Evolutionary conservation across 2,113 vertebrate species (phyloP).

Genomic region (Microcebus tavaratra): DNA sequence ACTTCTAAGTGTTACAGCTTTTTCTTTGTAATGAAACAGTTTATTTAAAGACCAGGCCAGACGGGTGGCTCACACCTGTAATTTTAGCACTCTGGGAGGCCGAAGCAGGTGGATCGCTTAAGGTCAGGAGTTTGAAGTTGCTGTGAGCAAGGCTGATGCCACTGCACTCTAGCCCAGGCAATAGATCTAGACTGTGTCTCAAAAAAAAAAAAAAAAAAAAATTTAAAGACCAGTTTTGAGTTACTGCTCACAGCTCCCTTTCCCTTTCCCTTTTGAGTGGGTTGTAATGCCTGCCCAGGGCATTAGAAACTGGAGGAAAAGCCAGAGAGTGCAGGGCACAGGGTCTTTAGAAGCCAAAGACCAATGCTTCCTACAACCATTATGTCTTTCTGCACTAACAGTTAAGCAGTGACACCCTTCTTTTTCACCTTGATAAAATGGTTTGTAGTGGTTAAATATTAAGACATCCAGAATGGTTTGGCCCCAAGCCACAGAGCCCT

Average conservation of each 20-base stretch:
- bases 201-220: too few relatives aligned
- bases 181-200: too few relatives aligned
- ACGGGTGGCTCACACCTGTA: too few relatives aligned
- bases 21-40: background rate
- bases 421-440: background rate
- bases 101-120: too few relatives aligned
- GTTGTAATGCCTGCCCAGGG: too few relatives aligned
- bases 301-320: background rate
- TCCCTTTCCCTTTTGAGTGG: too few relatives aligned
- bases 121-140: too few relatives aligned
- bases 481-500: background rate
- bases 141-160: too few relatives aligned
- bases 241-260: background rate
- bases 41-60: background rate
- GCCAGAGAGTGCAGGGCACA: background rate
- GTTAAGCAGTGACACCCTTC: background rate
- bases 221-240: background rate
- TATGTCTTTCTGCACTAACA: too few relatives aligned
- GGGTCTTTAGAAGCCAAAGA: background rate
- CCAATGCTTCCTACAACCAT: fast-evolving
- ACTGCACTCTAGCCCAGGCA: too few relatives aligned
- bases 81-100: too few relatives aligned
- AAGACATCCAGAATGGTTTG: fast-evolving
- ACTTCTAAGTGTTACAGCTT: background rate
- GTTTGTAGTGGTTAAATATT: background rate